Percentiles rank a stretch among this genome's conserved stretches.
Conservation (phyloP, 2,113 vertebrate genomes). For the Benitochromis conjunctus region DNA sequence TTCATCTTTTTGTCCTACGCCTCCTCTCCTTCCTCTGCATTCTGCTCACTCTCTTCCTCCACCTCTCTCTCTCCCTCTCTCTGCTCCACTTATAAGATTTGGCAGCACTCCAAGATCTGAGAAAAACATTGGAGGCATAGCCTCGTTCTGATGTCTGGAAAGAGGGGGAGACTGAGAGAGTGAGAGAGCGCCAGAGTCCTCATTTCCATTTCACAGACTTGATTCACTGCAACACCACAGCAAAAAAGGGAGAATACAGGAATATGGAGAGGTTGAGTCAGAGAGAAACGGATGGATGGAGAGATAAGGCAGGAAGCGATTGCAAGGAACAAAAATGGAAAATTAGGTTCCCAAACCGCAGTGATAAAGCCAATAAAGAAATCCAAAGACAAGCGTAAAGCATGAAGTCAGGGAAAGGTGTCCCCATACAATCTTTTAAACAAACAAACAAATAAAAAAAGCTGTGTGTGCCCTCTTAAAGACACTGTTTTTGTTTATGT, state of each 20-base stretch:
- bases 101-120: constrained; percentile 81
- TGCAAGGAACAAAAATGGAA: constrained; percentile 7
- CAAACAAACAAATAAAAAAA: neutral
- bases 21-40: constrained; percentile 58
- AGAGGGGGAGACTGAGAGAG: constrained; percentile 59
- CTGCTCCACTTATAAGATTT: constrained; percentile 75
- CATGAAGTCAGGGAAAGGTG: neutral
- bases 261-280: constrained; percentile 36
- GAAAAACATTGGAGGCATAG: constrained; percentile 76
- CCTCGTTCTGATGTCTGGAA: constrained; percentile 80
- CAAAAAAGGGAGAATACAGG: constrained; percentile 41
- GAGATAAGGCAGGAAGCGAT: constrained; percentile 4
- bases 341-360: constrained; percentile 23
- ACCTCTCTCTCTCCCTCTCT: constrained; percentile 45
- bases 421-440: neutral
- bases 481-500: neutral
- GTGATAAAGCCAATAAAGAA: constrained; percentile 24
- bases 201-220: constrained; percentile 72
- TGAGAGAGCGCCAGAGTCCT: constrained; percentile 53
- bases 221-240: constrained; percentile 36
- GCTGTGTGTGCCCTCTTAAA: neutral
- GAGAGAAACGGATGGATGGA: constrained; percentile 51
- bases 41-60: constrained; percentile 51
- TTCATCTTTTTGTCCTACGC: constrained; percentile 61
- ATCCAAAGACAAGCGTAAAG: neutral